A percentile compares a stretch with the other conserved stretches of the same genome.
Conservation (phyloP, 2,888 invertebrate species). For the Alloplasta piceator region DNA sequence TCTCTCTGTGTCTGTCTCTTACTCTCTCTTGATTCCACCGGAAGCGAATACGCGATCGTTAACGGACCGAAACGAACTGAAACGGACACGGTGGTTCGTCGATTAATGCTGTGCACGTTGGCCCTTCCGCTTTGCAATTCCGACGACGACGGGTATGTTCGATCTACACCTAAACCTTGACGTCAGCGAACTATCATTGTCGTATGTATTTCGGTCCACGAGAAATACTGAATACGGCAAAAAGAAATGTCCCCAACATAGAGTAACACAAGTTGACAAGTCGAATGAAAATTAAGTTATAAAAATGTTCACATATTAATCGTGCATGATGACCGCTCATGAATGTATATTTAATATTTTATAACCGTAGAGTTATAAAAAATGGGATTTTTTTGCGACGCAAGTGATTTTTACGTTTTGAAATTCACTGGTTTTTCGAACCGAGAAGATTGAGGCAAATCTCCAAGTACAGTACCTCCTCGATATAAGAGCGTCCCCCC, state of each 20-base stretch:
- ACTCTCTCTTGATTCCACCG: conserved; percentile 68
- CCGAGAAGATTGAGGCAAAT: too few relatives aligned
- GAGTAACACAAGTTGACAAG: too few relatives aligned
- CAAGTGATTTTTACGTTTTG: too few relatives aligned
- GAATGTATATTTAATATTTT: too few relatives aligned
- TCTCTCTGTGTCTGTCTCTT: conserved; percentile 25
- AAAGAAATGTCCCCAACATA: background rate
- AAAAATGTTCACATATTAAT: too few relatives aligned
- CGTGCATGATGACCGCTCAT: too few relatives aligned
- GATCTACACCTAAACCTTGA: conserved; percentile 23
- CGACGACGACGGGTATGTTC: conserved; percentile 48
- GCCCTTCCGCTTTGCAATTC: conserved; percentile 65
- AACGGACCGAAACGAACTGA: conserved; percentile 72
- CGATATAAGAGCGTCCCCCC: too few relatives aligned
- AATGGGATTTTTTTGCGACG: too few relatives aligned
- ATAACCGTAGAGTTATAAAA: too few relatives aligned
- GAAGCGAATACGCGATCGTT: conserved; percentile 73
- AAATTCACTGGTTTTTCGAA: too few relatives aligned
- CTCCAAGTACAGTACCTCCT: too few relatives aligned
- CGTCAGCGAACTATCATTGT: conserved; percentile 6
- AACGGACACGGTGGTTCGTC: conserved; percentile 71
- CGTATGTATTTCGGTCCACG: background rate
- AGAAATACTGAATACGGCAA: background rate
- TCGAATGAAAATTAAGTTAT: too few relatives aligned
- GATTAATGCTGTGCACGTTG: conserved; percentile 71